Evolutionary conservation across 2,797 vertebrate species (phyloP).

Genomic region (Pachyuromys duprasi): DNA sequence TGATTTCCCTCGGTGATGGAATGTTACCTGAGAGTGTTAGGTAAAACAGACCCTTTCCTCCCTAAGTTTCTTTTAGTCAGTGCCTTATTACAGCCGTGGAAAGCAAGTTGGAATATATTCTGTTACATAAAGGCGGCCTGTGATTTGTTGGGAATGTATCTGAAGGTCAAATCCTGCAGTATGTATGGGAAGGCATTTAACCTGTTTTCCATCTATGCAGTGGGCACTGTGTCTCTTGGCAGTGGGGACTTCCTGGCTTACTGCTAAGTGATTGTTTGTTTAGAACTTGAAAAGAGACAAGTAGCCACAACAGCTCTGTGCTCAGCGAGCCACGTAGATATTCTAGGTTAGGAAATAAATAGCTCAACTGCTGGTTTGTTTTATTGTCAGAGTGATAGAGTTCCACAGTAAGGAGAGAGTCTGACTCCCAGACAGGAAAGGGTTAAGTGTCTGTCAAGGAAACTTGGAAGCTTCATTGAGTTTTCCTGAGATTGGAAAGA

Average conservation of each 20-base stretch:
- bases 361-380: slow-evolving; percentile 52
- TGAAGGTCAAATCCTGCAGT: not conserved
- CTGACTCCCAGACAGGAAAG: slow-evolving; percentile 30
- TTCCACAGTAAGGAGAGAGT: slow-evolving; percentile 5
- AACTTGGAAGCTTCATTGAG: slow-evolving; percentile 6
- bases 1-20: not conserved
- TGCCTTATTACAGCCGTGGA: not conserved
- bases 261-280: slow-evolving; percentile 47
- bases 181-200: not conserved
- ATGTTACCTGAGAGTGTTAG: not conserved
- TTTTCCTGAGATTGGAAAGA: slow-evolving; percentile 33
- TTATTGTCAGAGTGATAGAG: slow-evolving; percentile 56
- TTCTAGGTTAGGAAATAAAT: slow-evolving; percentile 64
- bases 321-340: not conserved
- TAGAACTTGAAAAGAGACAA: slow-evolving; percentile 65
- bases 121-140: not conserved
- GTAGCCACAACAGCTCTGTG: slow-evolving; percentile 34
- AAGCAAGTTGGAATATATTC: not conserved
- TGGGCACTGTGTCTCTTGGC: not conserved
- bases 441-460: slow-evolving; percentile 59
- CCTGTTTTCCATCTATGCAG: not conserved
- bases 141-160: not conserved
- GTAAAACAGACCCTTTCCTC: not conserved
- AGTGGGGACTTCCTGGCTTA: not conserved
- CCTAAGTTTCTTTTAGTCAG: not conserved